Evolutionary conservation across 2,113 vertebrate genomes (phyloP).

Genomic region (Rhinogobius similis): DNA sequence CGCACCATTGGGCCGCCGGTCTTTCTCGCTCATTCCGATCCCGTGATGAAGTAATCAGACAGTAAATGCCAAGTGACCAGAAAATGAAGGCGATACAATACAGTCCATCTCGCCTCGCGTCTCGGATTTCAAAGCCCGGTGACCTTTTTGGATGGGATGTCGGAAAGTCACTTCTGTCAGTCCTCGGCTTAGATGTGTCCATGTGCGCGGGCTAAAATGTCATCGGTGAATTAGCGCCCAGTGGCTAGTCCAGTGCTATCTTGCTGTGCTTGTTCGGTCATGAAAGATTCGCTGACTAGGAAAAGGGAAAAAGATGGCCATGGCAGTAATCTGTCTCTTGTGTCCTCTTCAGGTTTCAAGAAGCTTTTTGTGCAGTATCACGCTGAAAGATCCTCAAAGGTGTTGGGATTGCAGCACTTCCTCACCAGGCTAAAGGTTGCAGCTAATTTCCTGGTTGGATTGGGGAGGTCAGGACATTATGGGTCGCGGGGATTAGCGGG

Average conservation of each 20-base stretch:
- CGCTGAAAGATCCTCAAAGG: constrained; percentile 21
- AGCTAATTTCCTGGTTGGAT: constrained; percentile 41
- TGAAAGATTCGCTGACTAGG: neutral
- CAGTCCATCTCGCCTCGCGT: constrained; percentile 1
- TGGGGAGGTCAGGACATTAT: constrained; percentile 9
- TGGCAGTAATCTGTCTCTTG: constrained; percentile 35
- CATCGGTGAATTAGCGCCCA: constrained; percentile 29
- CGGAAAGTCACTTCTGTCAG: constrained; percentile 6
- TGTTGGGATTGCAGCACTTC: constrained; percentile 5
- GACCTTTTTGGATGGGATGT: constrained; percentile 34
- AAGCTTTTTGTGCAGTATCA: constrained; percentile 38
- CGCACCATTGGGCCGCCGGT: constrained; percentile 26
- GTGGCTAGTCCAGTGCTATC: neutral
- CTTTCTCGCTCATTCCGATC: constrained; percentile 21
- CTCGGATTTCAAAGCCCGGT: constrained; percentile 8
- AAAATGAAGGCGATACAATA: constrained; percentile 45
- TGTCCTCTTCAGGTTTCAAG: constrained; percentile 31
- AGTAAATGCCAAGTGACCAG: constrained; percentile 49
- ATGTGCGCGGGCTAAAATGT: constrained; percentile 37
- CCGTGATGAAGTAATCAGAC: constrained; percentile 43
- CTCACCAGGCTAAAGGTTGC: constrained; percentile 25
- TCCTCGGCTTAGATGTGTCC: constrained; percentile 14
- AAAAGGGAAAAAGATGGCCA: constrained; percentile 18
- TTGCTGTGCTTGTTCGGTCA: constrained; percentile 18
- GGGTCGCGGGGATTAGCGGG: neutral